A percentile compares a stretch with the other conserved stretches of the same genome.
These are phyloP conservation scores for Scopus umbretta DNA, from an alignment of 2,113 vertebrate species.

Conservation along the genomic window DNA sequence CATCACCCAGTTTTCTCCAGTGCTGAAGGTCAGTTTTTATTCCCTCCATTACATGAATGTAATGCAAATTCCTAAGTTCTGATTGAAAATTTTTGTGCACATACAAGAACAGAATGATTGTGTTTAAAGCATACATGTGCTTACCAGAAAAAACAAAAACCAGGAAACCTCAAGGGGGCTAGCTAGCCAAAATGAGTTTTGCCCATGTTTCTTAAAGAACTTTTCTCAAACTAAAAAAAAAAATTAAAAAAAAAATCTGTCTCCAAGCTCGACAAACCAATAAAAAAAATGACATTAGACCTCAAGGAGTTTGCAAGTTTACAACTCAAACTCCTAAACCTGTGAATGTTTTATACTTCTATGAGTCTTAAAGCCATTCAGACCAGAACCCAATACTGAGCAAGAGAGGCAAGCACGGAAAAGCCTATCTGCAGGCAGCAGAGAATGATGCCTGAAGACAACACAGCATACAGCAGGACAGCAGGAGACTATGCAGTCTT, in stretches of 20 bases:
- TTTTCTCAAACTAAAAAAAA: not conserved
- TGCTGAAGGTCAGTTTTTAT: not conserved
- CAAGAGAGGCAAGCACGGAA: not conserved
- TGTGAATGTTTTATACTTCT: not conserved
- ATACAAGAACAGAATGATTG: not conserved
- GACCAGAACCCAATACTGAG: not conserved
- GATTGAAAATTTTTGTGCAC: not conserved
- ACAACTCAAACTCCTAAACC: not conserved
- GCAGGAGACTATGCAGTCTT: not conserved
- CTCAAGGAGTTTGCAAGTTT: not conserved
- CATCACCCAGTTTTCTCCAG: not conserved
- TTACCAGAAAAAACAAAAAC: not conserved
- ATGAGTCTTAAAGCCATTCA: not conserved
- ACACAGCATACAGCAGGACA: not conserved
- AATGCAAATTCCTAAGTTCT: not conserved
- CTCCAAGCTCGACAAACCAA: not conserved
- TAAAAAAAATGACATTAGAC: not conserved
- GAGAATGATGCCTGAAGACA: not conserved
- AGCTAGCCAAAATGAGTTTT: not conserved
- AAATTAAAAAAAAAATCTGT: not conserved
- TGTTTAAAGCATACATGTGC: not conserved
- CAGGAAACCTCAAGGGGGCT: not conserved
- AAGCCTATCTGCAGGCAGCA: not conserved
- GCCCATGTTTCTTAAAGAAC: not conserved
- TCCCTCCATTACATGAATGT: fast-evolving